Evolutionary conservation across 2,797 vertebrate species (phyloP), one percentile per base, ranked within the genome.

Genomic region (Falco naumanni): DNA sequence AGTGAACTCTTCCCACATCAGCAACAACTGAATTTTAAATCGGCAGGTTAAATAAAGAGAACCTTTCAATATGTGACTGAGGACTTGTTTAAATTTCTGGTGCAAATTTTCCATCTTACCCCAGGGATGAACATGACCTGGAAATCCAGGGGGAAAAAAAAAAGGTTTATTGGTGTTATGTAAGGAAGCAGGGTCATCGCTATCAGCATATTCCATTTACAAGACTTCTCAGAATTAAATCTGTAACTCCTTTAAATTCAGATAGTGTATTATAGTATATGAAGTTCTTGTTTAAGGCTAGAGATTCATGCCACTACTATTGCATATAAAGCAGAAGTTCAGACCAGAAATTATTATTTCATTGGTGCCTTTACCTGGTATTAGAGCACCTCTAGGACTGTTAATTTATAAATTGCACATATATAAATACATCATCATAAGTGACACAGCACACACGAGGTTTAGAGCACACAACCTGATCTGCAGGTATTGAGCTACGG

Each of bases 1-100:
- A 68, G 53, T 51, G 1, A 87, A 48, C 5, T 57, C 25, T 83
- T 93, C 16, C 26, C 9, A 60, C 19, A 74, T 75, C 33, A 85
- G 45, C 9, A 93, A 87, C 77, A 88, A 48, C 0, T 25, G 10
- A 75, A 45, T 83, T 91, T 86, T 66, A 89, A 70, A 77, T 41
- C 56, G 57, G 5, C 3, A 21, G 19, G 5, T 89, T 75, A 92
- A 77, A 70, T 51, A 94, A 78, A 79, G 28, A 64, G 9, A 82
- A 63, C 2, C 3, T 81, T 74, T 65, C 28, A 61, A 48, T 51
- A 25, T 0, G 0, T 21, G 68, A 34, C 15, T 16, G n/a, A 90
- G 20, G n/a, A 64, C 11, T 65, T 63, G 4, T 61, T 81, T 56
- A 43, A 68, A 81, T 61, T 91, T 56, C 70, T 76, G 18, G 26